These are phyloP conservation scores for Microcebus griseorufus DNA, from an alignment of 2,113 vertebrate genomes.

Conservation along the genomic window DNA sequence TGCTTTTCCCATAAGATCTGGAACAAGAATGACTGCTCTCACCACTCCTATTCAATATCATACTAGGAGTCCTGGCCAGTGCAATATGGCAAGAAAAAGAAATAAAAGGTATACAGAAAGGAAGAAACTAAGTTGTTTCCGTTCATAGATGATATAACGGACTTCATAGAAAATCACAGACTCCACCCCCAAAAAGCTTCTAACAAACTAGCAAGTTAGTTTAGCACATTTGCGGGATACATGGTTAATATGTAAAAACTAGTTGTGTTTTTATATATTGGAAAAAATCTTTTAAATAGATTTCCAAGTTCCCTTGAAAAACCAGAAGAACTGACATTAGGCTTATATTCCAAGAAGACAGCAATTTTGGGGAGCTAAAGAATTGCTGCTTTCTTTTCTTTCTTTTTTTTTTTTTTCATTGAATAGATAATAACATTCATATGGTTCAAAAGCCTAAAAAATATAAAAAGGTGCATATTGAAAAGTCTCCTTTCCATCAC, in stretches of 20 bases:
- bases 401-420: background rate
- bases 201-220: background rate
- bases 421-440: background rate
- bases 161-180: background rate
- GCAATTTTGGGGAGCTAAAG: background rate
- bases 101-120: background rate
- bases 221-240: background rate
- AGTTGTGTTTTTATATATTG: background rate
- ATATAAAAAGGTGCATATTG: background rate
- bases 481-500: background rate
- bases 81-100: constrained; percentile 44
- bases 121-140: background rate
- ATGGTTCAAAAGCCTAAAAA: background rate
- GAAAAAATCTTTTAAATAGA: background rate
- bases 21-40: background rate
- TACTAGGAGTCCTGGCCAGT: background rate
- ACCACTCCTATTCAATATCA: background rate
- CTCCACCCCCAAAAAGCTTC: background rate
- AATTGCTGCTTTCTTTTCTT: background rate
- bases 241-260: background rate
- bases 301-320: background rate
- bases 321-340: background rate
- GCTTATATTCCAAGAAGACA: background rate
- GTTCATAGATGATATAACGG: background rate
- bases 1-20: background rate